Conservation (phyloP, 1,140 invertebrate species). For the Lysiphlebus fabarum region DNA sequence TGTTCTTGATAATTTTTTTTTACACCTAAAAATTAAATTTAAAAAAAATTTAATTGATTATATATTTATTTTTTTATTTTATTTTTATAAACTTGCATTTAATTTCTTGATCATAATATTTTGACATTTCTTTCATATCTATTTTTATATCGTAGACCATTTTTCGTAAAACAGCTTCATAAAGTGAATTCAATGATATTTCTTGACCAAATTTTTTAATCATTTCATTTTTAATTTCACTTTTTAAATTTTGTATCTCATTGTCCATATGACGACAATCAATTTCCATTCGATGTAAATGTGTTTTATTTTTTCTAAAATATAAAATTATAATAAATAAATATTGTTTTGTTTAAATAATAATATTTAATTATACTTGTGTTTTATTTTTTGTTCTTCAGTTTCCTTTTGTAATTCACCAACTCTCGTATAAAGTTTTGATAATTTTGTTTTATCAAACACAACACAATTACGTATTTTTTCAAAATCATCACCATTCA, state of each 20-base stretch:
- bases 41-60: slow-evolving; percentile 18
- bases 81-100: slow-evolving; percentile 30
- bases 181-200: slow-evolving; percentile 57
- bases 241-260: slow-evolving; percentile 54
- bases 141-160: slow-evolving; percentile 57
- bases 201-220: slow-evolving; percentile 59
- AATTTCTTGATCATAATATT: slow-evolving; percentile 48
- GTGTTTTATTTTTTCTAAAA: slow-evolving; percentile 53
- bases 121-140: slow-evolving; percentile 50
- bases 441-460: slow-evolving; percentile 60
- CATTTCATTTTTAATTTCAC: slow-evolving; percentile 55
- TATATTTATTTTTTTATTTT: slow-evolving; percentile 30
- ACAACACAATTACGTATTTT: slow-evolving; percentile 62
- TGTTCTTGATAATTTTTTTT: slow-evolving; percentile 40
- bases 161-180: slow-evolving; percentile 57
- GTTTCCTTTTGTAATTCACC: slow-evolving; percentile 65
- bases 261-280: slow-evolving; percentile 59
- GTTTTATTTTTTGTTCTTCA: slow-evolving; percentile 57
- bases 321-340: too few species aligned
- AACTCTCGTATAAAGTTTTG: slow-evolving; percentile 61
- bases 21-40: slow-evolving; percentile 31
- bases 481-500: slow-evolving; percentile 51
- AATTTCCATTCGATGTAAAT: slow-evolving; percentile 57
- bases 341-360: too few species aligned
- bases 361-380: slow-evolving; percentile 52